phyloP scores from a whole-genome alignment of 2,797 vertebrate species.

The Crocidura indochinensis region DNA sequence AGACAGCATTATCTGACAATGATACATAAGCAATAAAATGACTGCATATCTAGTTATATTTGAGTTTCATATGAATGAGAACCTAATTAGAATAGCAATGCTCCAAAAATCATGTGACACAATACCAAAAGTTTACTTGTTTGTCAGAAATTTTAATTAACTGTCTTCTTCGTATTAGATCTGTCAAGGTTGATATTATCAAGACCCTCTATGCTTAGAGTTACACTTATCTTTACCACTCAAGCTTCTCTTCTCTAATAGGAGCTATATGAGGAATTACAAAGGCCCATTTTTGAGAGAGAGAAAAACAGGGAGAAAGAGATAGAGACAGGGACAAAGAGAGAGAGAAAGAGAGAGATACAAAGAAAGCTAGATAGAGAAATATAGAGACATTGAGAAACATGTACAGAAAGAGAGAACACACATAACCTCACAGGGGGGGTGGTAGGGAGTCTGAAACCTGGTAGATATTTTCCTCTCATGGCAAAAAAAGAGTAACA shows the following conservation, averaged over 20 bases:
- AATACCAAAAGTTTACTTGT: background rate
- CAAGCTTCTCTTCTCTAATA: background rate
- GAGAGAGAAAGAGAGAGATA: background rate
- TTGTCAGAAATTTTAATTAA: slow-evolving; percentile 1
- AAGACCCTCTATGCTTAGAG: background rate
- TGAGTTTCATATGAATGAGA: background rate
- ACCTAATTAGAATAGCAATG: background rate
- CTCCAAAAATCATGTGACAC: background rate
- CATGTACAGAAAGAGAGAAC: too few relatives aligned
- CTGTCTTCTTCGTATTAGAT: background rate
- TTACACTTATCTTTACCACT: slow-evolving; percentile 32
- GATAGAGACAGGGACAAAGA: too few relatives aligned
- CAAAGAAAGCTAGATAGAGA: too few relatives aligned
- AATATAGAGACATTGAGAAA: too few relatives aligned
- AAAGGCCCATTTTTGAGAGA: background rate
- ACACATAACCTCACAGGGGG: background rate
- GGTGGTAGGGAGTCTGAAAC: background rate
- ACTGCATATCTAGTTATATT: slow-evolving; percentile 6
- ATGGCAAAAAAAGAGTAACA: background rate
- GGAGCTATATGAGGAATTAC: slow-evolving; percentile 76
- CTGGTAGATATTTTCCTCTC: background rate
- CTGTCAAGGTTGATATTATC: background rate
- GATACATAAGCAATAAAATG: background rate
- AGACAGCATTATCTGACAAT: background rate
- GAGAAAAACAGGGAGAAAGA: background rate